phyloP scores from a whole-genome alignment of 2,797 vertebrate genomes.

The Cyprinella venusta region DNA sequence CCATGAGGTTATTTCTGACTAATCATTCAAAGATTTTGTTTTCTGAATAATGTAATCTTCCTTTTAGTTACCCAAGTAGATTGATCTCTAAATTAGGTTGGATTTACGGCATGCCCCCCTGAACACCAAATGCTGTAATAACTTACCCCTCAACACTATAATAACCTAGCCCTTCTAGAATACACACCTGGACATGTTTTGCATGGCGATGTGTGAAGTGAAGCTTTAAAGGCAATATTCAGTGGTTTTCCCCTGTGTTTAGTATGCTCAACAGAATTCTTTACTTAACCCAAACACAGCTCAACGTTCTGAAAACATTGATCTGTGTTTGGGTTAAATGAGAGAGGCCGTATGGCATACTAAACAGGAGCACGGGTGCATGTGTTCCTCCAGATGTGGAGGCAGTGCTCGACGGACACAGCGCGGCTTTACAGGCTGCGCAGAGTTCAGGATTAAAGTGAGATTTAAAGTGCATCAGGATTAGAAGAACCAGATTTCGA shows the following conservation, averaged over 20 bases:
- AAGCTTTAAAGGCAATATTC: constrained; percentile 65
- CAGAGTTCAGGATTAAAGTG: constrained; percentile 41
- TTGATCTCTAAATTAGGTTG: constrained; percentile 10
- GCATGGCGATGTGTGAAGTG: constrained; percentile 64
- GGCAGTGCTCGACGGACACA: constrained; percentile 20
- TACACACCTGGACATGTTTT: constrained; percentile 47
- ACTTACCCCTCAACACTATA: constrained; percentile 56
- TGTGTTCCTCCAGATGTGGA: constrained; percentile 15
- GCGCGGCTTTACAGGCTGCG: neutral
- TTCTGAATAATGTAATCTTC: constrained; percentile 11
- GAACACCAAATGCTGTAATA: constrained; percentile 30
- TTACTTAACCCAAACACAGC: constrained; percentile 79
- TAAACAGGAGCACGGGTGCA: constrained; percentile 57
- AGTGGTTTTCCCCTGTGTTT: constrained; percentile 63
- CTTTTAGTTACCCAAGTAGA: constrained; percentile 3
- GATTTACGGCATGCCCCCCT: constrained; percentile 7
- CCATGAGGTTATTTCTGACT: neutral
- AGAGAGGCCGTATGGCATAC: constrained; percentile 68
- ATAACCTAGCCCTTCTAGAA: constrained; percentile 62
- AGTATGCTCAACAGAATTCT: constrained; percentile 77
- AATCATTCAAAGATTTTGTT: neutral
- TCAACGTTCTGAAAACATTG: constrained; percentile 73
- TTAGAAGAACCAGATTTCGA: constrained; percentile 45
- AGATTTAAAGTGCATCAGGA: constrained; percentile 47
- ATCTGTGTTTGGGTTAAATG: constrained; percentile 78